Base-by-base conservation (phyloP, 1,140 invertebrate genomes). In the Leptonema lineaticorne region DNA sequence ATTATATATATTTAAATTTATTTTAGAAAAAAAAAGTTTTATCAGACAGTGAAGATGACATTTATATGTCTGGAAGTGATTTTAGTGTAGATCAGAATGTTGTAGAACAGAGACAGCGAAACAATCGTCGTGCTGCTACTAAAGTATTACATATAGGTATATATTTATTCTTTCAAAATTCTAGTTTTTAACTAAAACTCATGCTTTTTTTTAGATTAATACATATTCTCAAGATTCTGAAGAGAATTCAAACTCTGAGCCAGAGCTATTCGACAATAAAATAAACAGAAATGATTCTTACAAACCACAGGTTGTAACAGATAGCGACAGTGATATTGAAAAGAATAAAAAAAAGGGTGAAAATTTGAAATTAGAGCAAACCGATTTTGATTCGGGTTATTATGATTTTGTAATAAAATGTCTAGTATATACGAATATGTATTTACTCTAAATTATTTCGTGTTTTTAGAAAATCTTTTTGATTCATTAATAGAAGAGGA, bases 401-500 rank as follows among this genome's bases (percentile, higher is more conserved):
- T 45, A 69, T 41, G 16, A 14, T 3, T 41, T 14, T 41, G 16
- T 41, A 33, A 11, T 33, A 33, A 33, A 33, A 3, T 41, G 11
- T 41, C 37, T 41, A 2, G 9, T 41, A 41, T 41, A 41, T 41
- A 2, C 16, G 16, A 4, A 33, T 33, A 33, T 33, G 11, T 33
- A 33, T 33, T 6, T 33, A 33, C n/a, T 33, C 5, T 4, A 16
- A 14, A 41, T n/a, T n/a, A n/a, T n/a, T n/a, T n/a, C n/a, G n/a
- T n/a, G n/a, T 58, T 75, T 71, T 24, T 74, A 82, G 81, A 83
- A 69, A 81, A 80, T 65, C 73, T 83, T 11, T 83, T 83, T 71
- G 82, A 83, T 72, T 83, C 82, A 0, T 68, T 83, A 30, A 83
- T 82, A 67, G 82, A 82, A 63, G 79, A 82, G 50, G 41, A 75